phyloP scores from a whole-genome alignment of 2,797 vertebrate genomes.

The Siniperca undulata region DNA sequence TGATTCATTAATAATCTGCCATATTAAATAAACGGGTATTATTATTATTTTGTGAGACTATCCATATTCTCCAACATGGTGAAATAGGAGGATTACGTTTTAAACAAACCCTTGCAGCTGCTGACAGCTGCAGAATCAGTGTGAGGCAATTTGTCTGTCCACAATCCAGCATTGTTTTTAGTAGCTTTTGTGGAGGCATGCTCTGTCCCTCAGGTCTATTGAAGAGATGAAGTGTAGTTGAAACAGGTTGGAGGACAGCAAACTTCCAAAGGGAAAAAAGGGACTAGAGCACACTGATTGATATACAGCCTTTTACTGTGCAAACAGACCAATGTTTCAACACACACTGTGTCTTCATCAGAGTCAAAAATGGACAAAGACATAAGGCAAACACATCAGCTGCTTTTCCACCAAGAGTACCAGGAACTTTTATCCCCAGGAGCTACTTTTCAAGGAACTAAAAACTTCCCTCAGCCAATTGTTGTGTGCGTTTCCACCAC shows the following conservation, averaged over 20 bases:
- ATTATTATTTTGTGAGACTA: not conserved
- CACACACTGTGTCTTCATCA: not conserved
- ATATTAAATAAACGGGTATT: not conserved
- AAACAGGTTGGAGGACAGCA: not conserved
- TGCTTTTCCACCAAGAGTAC: too few species aligned
- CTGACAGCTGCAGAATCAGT: not conserved
- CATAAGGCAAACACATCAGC: not conserved
- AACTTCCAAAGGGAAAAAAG: not conserved
- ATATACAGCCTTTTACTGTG: not conserved
- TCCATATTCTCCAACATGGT: too few species aligned
- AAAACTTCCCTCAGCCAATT: too few species aligned
- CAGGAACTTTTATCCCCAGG: too few species aligned
- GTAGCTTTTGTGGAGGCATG: not conserved
- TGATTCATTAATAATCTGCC: not conserved
- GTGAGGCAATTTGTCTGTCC: not conserved
- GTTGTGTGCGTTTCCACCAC: too few species aligned
- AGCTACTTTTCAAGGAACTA: too few species aligned
- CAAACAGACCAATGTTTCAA: not conserved
- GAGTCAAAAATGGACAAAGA: not conserved
- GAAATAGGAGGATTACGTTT: not conserved
- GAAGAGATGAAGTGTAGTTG: not conserved
- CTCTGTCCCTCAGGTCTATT: slow-evolving; percentile 5
- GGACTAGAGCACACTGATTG: slow-evolving; percentile 4
- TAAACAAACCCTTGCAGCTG: not conserved
- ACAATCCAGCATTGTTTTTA: not conserved